Percentiles rank a stretch among this genome's conserved stretches.
Evolutionary conservation across 2,888 invertebrate genomes (phyloP).

Genomic region (Cerastoderma edule): DNA sequence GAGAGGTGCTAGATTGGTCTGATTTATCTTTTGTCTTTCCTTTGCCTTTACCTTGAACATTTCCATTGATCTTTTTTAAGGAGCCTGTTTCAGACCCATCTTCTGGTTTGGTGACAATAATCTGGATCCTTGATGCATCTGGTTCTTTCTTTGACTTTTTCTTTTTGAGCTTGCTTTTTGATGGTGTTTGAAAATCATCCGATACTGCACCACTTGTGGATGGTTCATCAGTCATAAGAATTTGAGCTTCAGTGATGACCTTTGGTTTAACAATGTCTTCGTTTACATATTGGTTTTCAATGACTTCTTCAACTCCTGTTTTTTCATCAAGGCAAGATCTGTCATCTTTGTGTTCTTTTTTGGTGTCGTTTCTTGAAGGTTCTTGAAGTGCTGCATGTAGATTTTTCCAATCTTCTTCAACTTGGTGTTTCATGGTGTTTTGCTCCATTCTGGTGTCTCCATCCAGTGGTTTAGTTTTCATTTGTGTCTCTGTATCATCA

Average conservation of each 20-base stretch:
- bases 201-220: not conserved
- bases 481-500: slow-evolving; percentile 3
- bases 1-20: not conserved
- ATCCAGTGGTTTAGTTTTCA: not conserved
- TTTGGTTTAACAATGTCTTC: slow-evolving; percentile 17
- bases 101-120: slow-evolving; percentile 9
- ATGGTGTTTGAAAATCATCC: not conserved
- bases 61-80: slow-evolving; percentile 8
- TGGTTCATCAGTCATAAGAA: slow-evolving; percentile 15
- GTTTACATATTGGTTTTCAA: not conserved
- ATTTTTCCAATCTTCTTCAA: not conserved
- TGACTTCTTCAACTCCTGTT: not conserved
- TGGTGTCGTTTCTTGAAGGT: too few relatives aligned
- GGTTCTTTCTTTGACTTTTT: not conserved
- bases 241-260: slow-evolving; percentile 10
- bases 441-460: not conserved
- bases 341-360: too few relatives aligned
- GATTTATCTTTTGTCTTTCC: slow-evolving; percentile 1
- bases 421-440: slow-evolving; percentile 3
- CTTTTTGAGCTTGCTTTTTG: not conserved
- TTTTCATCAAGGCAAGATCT: too few relatives aligned
- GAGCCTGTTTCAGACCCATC: slow-evolving; percentile 1
- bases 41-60: slow-evolving; percentile 6
- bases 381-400: not conserved
- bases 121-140: slow-evolving; percentile 15